Evolutionary conservation across 2,888 invertebrate genomes (phyloP).

Genomic region (Sthenelais limicola): DNA sequence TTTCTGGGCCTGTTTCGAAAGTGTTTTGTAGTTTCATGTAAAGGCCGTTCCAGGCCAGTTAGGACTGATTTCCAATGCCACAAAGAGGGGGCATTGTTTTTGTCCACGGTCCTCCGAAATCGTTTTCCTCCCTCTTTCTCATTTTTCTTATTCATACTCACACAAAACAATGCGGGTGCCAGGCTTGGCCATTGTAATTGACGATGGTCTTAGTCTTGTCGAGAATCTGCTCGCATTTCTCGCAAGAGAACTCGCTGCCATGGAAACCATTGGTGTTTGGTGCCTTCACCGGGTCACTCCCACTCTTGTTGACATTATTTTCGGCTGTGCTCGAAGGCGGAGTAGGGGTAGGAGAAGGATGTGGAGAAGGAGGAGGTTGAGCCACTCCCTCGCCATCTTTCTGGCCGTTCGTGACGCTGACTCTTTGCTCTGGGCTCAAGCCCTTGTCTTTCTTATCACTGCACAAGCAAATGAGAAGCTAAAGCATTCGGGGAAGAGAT

Average conservation of each 20-base stretch:
- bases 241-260: constrained; percentile 44
- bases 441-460: no score
- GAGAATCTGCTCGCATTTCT: constrained; percentile 74
- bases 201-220: constrained; percentile 97
- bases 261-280: constrained; percentile 29
- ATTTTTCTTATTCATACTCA: constrained; percentile 40
- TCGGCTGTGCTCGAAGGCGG: neutral
- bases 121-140: no score
- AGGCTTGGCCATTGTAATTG: constrained; percentile 96
- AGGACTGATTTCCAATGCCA: no score
- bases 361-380: neutral
- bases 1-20: no score
- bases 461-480: neutral
- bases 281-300: no score
- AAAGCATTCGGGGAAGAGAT: neutral
- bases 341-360: neutral
- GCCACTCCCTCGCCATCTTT: neutral
- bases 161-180: constrained; percentile 99
- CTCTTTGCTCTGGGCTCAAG: no score
- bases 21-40: no score
- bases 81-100: no score
- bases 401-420: no score
- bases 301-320: no score
- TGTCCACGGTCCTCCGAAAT: no score
- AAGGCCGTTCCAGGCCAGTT: no score